Evolutionary conservation across 2,888 invertebrate species (phyloP).

Genomic region (Gandaritis pyraliata): DNA sequence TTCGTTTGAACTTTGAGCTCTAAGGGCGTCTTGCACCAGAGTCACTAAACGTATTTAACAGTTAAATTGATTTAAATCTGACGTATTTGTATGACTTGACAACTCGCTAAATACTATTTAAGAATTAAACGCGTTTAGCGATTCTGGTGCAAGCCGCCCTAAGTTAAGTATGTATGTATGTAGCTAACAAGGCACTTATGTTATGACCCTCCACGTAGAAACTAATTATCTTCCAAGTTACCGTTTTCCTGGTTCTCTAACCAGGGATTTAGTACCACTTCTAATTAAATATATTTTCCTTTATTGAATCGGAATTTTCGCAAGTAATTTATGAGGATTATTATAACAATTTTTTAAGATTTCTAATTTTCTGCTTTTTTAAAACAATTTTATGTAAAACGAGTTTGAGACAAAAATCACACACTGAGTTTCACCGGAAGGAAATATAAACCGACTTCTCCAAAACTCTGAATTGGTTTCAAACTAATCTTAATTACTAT

Average conservation of each 20-base stretch:
- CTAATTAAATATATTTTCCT: conserved; percentile 11
- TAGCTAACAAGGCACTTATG: conserved; percentile 29
- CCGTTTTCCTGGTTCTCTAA: conserved; percentile 17
- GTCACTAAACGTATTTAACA: too few species aligned
- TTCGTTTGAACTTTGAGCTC: conserved; percentile 27
- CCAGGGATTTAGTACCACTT: conserved; percentile 5
- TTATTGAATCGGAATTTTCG: background rate
- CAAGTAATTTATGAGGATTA: background rate
- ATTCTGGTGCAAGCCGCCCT: too few species aligned
- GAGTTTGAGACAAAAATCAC: too few species aligned
- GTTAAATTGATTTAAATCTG: too few species aligned
- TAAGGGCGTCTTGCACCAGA: too few species aligned
- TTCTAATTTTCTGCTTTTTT: background rate
- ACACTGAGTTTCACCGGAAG: background rate
- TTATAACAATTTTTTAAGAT: background rate
- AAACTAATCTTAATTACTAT: conserved; percentile 23
- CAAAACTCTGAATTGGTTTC: background rate
- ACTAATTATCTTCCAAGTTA: conserved; percentile 27
- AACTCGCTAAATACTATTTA: too few species aligned
- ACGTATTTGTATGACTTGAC: too few species aligned
- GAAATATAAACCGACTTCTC: background rate
- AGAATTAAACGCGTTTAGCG: too few species aligned
- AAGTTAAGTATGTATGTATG: too few species aligned
- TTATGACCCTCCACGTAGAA: conserved; percentile 29
- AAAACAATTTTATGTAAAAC: too few species aligned